A percentile compares a stretch with the other conserved stretches of the same genome.
Evolutionary conservation across 92 coral and sea anemone species (phyloP).

Genomic region (Meandrina meandrites): DNA sequence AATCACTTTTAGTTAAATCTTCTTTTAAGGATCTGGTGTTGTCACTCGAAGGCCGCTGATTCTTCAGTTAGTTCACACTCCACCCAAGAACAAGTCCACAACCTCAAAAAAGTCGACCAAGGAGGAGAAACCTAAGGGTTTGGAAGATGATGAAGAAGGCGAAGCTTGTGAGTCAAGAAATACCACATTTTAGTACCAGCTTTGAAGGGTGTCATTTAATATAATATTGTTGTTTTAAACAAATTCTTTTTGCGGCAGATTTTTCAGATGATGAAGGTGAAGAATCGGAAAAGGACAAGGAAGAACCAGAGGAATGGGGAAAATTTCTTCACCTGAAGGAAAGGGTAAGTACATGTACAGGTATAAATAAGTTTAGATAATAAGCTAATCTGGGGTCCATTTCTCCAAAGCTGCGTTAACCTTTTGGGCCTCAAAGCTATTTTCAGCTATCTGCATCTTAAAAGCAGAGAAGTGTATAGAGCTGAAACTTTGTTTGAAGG

Average conservation of each 20-base stretch:
- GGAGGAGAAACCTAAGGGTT: slow-evolving; percentile 46
- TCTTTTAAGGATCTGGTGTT: slow-evolving; percentile 81
- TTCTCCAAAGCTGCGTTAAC: too few species aligned
- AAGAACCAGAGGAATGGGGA: slow-evolving; percentile 98
- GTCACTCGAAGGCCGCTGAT: slow-evolving; percentile 93
- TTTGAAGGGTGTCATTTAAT: too few species aligned
- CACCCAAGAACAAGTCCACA: slow-evolving; percentile 56
- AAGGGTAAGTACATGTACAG: slow-evolving; percentile 54
- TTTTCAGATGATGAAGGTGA: slow-evolving; percentile 75
- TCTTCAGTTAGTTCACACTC: slow-evolving; percentile 82
- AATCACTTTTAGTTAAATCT: background rate
- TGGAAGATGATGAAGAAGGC: slow-evolving; percentile 49
- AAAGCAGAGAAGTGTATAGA: too few species aligned
- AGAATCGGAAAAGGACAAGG: slow-evolving; percentile 57
- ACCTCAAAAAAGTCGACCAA: slow-evolving; percentile 53
- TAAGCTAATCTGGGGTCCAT: too few species aligned
- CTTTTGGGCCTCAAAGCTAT: too few species aligned
- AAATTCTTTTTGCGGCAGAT: slow-evolving; percentile 21
- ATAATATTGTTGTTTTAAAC: too few species aligned
- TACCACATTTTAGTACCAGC: background rate
- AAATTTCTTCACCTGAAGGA: slow-evolving; percentile 93
- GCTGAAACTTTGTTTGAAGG: too few species aligned
- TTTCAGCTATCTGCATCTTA: too few species aligned
- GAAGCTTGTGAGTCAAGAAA: slow-evolving; percentile 60
- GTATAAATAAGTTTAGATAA: too few species aligned